Base-by-base conservation (phyloP, 2,113 vertebrate genomes). In the Hippoglossus stenolepis region DNA sequence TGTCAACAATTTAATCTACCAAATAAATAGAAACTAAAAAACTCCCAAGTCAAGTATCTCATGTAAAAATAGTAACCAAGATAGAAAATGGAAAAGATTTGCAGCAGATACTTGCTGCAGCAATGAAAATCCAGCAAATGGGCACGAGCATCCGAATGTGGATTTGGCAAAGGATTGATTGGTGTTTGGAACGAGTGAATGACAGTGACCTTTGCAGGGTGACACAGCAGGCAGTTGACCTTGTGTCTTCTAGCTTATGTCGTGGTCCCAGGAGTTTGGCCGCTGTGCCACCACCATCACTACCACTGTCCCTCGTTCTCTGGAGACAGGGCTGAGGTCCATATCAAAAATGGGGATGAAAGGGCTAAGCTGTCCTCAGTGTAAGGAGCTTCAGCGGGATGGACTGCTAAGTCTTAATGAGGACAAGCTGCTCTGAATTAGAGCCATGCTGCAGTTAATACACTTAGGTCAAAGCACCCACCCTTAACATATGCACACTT, bases 391-490 rank as follows among this genome's bases (percentile, higher is more conserved):
- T 91, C 84, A 79, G 75, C 60, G 64, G 79, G 81, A 89, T 84
- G 76, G 81, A 79, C 77, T 73, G 85, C 86, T 87, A 89, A 90
- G 77, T 91, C 90, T 79, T 87, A 92, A 92, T 92, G 85, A 92
- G 87, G 80, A 87, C 82, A 89, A 89, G 87, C 90, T 89, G 84
- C 82, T 88, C 70, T 90, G 83, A 88, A 88, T 91, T 91, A 89
- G 78, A 70, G 83, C 63, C 43, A 57, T 62, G 76, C 80, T 63
- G 64, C 70, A 73, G 72, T 83, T 87, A 80, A 77, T 81, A 62
- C 60, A 78, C 61, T 69, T 35, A 10, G 35, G 31, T 28, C 61
- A 69, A 67, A 72, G 72, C 15, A 68, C 45, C 49, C 47, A 43
- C 56, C 17, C 26, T 80, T 63, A 68, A 53, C 14, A 73, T 70